Conservation (phyloP, 2,113 vertebrate species). For the Brienomyrus brachyistius region DNA sequence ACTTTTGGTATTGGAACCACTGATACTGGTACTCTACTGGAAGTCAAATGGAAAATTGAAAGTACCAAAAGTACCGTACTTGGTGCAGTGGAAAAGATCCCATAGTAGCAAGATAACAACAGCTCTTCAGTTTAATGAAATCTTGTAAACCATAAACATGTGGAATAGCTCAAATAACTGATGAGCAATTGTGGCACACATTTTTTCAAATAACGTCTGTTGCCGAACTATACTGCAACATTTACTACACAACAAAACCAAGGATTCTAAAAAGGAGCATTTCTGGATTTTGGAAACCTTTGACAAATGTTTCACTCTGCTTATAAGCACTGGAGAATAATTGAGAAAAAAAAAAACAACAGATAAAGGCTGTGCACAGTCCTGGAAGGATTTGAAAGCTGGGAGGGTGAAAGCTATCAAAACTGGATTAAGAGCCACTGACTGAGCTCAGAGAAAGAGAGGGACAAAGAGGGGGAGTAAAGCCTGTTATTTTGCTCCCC, state of each 20-base stretch:
- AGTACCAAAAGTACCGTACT: no score
- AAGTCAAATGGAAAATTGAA: no score
- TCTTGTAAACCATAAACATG: not conserved
- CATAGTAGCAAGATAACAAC: not conserved
- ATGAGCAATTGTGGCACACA: not conserved
- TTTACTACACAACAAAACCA: not conserved
- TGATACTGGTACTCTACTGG: no score
- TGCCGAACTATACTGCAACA: not conserved
- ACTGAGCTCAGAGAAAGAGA: conserved; percentile 45
- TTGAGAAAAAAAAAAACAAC: not conserved
- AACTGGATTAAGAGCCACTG: conserved; percentile 56
- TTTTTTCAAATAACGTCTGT: not conserved
- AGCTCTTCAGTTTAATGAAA: not conserved
- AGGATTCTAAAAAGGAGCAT: not conserved
- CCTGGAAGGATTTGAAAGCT: conserved; percentile 18
- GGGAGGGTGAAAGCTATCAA: conserved; percentile 58
- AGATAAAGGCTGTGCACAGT: not conserved
- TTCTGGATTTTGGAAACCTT: not conserved
- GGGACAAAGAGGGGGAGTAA: conserved; percentile 34
- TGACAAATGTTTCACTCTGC: not conserved
- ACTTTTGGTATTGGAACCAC: no score
- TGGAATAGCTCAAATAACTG: not conserved
- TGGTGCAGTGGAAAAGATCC: no score
- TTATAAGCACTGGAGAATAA: not conserved
- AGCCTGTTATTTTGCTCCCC: conserved; percentile 46